phyloP scores from a whole-genome alignment of 1,140 invertebrate genomes.

The Acyrthosiphon pisum region DNA sequence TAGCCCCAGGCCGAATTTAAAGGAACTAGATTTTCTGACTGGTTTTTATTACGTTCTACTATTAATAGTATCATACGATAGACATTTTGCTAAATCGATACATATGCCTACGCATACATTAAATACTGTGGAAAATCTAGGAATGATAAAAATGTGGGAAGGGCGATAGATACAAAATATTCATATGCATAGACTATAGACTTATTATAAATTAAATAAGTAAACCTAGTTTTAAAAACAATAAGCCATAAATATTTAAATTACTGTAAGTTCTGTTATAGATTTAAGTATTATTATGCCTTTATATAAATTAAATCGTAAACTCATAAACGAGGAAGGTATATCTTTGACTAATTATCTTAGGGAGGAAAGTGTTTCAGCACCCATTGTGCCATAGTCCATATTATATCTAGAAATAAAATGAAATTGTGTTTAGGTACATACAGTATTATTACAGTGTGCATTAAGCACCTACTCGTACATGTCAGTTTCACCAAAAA shows the following conservation, averaged over 20 bases:
- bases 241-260: not conserved
- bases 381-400: not conserved
- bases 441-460: not conserved
- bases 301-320: not conserved
- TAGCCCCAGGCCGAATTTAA: not conserved
- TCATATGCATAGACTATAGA: not conserved
- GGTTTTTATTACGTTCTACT: conserved; percentile 47
- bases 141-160: not conserved
- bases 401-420: not conserved
- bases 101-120: not conserved
- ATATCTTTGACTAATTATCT: not conserved
- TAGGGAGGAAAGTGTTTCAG: not conserved
- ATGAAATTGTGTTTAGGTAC: not conserved
- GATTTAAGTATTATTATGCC: not conserved
- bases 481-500: not conserved
- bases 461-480: not conserved
- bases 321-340: not conserved
- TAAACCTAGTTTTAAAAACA: not conserved
- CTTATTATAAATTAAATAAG: not conserved
- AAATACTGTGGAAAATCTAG: not conserved
- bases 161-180: not conserved
- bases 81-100: not conserved
- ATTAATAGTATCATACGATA: conserved; percentile 8
- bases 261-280: not conserved
- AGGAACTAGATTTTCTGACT: conserved; percentile 17